phyloP scores from a whole-genome alignment of 2,888 invertebrate genomes.

The Myopa tessellatipennis region DNA sequence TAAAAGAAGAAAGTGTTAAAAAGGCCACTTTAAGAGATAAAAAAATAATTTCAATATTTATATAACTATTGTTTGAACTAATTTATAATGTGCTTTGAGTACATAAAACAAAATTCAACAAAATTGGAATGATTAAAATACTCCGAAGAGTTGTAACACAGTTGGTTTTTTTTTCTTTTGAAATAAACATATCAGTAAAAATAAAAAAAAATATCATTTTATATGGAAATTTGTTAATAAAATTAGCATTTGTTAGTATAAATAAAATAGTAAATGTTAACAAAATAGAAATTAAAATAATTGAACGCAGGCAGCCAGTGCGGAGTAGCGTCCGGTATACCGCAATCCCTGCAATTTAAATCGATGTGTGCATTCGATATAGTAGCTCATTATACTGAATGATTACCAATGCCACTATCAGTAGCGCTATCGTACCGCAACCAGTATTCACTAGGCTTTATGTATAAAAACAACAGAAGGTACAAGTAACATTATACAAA shows the following conservation, averaged over 20 bases:
- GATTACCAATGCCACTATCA: no score
- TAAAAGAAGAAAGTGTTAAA: not conserved
- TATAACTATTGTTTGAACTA: constrained; percentile 11
- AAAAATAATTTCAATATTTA: constrained; percentile 3
- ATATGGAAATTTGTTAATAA: not conserved
- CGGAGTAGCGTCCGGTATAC: no score
- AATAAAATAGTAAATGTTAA: not conserved
- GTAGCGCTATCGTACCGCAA: no score
- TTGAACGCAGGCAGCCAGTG: no score
- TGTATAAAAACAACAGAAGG: not conserved
- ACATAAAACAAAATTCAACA: constrained; percentile 1
- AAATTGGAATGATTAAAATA: constrained; percentile 32
- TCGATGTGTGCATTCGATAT: no score
- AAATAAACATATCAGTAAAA: not conserved
- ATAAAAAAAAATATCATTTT: not conserved
- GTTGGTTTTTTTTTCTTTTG: not conserved
- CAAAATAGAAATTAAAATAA: not conserved
- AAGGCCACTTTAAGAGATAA: not conserved
- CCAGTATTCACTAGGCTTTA: no score
- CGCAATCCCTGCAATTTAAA: no score
- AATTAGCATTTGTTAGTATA: not conserved
- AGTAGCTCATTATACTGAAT: no score
- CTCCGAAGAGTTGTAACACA: constrained; percentile 17
- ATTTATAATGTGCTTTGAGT: not conserved
- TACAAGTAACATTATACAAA: constrained; percentile 12